Evolutionary conservation across 2,888 invertebrate species (phyloP).

Genomic region (Diogma glabrata): DNA sequence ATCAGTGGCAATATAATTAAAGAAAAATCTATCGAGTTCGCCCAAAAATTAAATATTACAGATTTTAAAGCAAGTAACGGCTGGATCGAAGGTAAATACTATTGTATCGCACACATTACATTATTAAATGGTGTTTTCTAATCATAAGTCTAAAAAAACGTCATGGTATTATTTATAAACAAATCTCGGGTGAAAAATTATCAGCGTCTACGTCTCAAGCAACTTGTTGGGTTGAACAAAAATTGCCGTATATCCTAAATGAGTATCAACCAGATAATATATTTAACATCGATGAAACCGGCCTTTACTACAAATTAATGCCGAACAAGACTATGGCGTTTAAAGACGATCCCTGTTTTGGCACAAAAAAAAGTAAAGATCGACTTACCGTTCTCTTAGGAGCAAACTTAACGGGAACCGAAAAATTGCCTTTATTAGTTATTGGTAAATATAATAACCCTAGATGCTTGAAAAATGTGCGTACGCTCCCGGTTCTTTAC

Average conservation of each 20-base stretch:
- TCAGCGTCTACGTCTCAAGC: not conserved
- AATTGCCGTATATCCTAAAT: constrained; percentile 16
- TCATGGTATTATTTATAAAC: constrained; percentile 4
- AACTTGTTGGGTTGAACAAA: constrained; percentile 14
- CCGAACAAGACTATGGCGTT: constrained; percentile 20
- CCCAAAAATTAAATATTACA: not conserved
- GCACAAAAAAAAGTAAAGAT: not conserved
- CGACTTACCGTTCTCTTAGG: not conserved
- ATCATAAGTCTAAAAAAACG: not conserved
- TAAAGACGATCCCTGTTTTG: not conserved
- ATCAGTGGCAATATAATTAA: not conserved
- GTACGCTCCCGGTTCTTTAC: not conserved
- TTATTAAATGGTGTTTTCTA: no score
- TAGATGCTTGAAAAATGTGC: not conserved
- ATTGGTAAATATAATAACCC: not conserved
- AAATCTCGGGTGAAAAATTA: not conserved
- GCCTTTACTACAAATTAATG: constrained; percentile 22
- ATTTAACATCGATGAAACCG: constrained; percentile 24
- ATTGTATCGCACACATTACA: no score
- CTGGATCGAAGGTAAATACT: not conserved
- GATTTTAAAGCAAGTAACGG: not conserved
- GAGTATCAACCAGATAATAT: constrained; percentile 22
- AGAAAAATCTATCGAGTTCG: constrained; percentile 4
- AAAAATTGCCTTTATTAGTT: not conserved
- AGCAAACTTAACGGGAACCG: not conserved